Base-by-base conservation (phyloP, 2,797 vertebrate genomes). In the Heliangelus exortis region DNA sequence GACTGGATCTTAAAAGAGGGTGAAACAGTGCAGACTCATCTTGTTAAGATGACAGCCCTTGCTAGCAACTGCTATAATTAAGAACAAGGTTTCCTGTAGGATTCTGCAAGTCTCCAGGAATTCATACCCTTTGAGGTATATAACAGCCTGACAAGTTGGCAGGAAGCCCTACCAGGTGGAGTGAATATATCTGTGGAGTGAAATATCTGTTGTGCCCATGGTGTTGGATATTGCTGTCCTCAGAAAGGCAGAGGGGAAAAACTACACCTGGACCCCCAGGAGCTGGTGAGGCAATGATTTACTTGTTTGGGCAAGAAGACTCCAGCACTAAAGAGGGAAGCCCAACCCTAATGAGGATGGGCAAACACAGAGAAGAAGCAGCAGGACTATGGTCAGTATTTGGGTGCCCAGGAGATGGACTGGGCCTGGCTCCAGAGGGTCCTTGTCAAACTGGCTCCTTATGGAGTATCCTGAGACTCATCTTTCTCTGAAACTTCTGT, bases 251-350 rank as follows among this genome's bases (percentile, higher is more conserved):
- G 39, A 41, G 7, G 12, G 72, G 45, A 61, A 41, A 47, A 85
- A 6, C 22, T 81, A 15, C 12, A 33, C 16, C 12, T 80, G 3
- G 15, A 25, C 31, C 10, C 25, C 61, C 0, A 0, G 2, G 7
- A 65, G 14, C 23, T 58, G 39, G 54, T 58, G 23, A 76, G 26
- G 8, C 23, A 66, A 15, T 3, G 12, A 8, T 28, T 33, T 71
- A 25, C 5, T 41, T 14, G 7, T 51, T 2, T 61, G 28, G 26
- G 14, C 36, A 62, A 67, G 45, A 65, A 59, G 22, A 68, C 0
- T 4, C 16, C 12, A 78, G 12, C 7, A 14, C 10, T 33, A 61
- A 36, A 33, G 61, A 82, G 5, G 18, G 10, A 71, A 51, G 22
- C 58, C 5, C 26, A 69, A n/a, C 2, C 6, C 7, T 62, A 33